Evolutionary conservation across 2,113 vertebrate species (phyloP), one percentile per base, ranked within the genome.

Genomic region (Pelusios castaneus): DNA sequence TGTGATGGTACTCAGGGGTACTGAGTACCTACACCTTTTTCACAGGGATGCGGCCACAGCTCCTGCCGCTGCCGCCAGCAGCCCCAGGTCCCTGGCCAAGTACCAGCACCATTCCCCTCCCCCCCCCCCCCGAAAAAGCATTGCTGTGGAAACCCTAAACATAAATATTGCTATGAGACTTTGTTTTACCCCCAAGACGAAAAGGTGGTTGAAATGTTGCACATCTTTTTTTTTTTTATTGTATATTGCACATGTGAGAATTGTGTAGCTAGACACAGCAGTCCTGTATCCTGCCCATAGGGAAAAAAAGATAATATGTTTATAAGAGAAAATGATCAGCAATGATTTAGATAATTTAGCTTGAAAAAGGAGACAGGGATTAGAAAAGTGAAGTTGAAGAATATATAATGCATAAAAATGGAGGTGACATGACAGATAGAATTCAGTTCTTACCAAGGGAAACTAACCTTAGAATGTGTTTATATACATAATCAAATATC

Each of bases 91-190:
- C n/a, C n/a, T n/a, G n/a, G n/a, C n/a, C n/a, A n/a, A n/a, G n/a
- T n/a, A n/a, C n/a, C n/a, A n/a, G n/a, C n/a, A n/a, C n/a, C n/a
- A n/a, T n/a, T n/a, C n/a, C n/a, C n/a, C n/a, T n/a, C n/a, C n/a
- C n/a, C n/a, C n/a, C n/a, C n/a, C n/a, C n/a, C n/a, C n/a, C n/a
- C n/a, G n/a, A n/a, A n/a, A n/a, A n/a, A n/a, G n/a, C n/a, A n/a
- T 95, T 96, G 85, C 91, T 92, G 91, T 94, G 96, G 93, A 97
- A 97, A 94, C 91, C 94, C 95, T 96, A 97, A 97, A 97, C 93
- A 96, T 89, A 96, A 97, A 95, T 88, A 95, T 90, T 92, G 87
- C 96, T 95, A 96, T 89, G 76, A 95, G 95, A 93, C 87, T 88
- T 55, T 78, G 49, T 73, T 95, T 93, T 77, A 95, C 80, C 87